Evolutionary conservation across 1,140 invertebrate species (phyloP), one percentile per base, ranked within the genome.

Genomic region (Lepidostoma basale): DNA sequence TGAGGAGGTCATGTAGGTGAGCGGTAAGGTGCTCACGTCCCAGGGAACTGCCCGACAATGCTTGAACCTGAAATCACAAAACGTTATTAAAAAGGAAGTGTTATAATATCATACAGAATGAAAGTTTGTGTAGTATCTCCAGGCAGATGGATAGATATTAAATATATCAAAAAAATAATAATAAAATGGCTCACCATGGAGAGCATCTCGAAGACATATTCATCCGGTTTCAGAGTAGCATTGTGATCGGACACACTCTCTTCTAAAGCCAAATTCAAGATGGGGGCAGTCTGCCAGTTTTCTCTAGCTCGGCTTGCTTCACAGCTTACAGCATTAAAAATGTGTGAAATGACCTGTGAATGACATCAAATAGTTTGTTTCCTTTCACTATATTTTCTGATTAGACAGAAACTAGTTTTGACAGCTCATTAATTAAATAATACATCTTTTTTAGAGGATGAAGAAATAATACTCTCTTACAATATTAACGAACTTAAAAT

Each of bases 181-280:
- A 20, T 60, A 45, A 6, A 45, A n/a, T n/a, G n/a, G 56, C 58
- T 73, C 60, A 86, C 96, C 89, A 98, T 93, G 0, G 94, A 97
- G 5, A 98, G 81, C 93, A 98, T 96, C 84, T 98, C 96, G 79
- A 98, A 98, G 82, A 96, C 98, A 77, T 98, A 98, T 6, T 94
- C 95, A 82, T 98, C 96, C 47, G 85, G 6, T 10, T 58, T 28
- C 54, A 58, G 79, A 68, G 74, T 36, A 28, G 72, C 47, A 70
- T 30, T 26, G n/a, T 67, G 4, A 1, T 75, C 74, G n/a, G n/a
- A n/a, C 3, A 81, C 75, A 30, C 73, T 64, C 52, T 75, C 75
- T 2, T 33, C 8, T 20, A 60, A 54, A 22, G 49, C 59, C n/a
- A n/a, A n/a, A n/a, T n/a, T n/a, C n/a, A n/a, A n/a, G n/a, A n/a